Conservation (phyloP, 92 coral and sea anemone genomes). For the Epizoanthus fatuus region DNA sequence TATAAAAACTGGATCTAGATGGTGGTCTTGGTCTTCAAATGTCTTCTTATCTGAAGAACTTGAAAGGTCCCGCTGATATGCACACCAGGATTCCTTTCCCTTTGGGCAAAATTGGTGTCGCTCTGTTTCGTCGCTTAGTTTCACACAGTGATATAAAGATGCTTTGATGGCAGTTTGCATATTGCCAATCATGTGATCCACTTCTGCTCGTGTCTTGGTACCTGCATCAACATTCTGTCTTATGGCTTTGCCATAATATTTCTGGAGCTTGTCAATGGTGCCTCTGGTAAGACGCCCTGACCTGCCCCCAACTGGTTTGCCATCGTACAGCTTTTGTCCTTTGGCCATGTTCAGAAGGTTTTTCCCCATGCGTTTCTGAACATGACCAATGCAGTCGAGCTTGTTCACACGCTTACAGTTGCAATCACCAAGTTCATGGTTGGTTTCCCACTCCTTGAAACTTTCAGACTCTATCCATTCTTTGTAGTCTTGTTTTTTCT, state of each 20-base stretch:
- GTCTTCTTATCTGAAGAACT: constrained; percentile 4
- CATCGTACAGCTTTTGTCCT: constrained; percentile 10
- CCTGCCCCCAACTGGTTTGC: constrained; percentile 23
- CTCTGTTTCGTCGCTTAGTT: constrained; percentile 24
- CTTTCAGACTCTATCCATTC: no score
- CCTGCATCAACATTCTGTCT: constrained; percentile 14
- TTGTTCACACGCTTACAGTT: no score
- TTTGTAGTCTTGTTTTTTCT: no score
- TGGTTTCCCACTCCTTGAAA: no score
- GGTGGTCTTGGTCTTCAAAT: constrained; percentile 3
- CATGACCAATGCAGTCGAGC: no score
- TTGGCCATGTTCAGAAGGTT: neutral
- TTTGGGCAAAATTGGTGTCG: constrained; percentile 18
- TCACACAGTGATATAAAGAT: constrained; percentile 36
- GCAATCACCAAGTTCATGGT: no score
- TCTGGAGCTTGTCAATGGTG: constrained; percentile 11
- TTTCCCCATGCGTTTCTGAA: no score
- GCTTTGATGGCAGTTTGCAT: constrained; percentile 37
- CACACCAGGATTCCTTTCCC: constrained; percentile 21
- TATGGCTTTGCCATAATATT: constrained; percentile 23
- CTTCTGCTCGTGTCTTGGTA: constrained; percentile 27
- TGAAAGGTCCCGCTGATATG: constrained; percentile 14
- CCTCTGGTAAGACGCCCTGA: constrained; percentile 20
- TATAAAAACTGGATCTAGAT: constrained; percentile 2
- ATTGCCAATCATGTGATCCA: constrained; percentile 19